Evolutionary conservation across 2,797 vertebrate genomes (phyloP), one percentile per base, ranked within the genome.

Genomic region (Borostomias antarcticus): DNA sequence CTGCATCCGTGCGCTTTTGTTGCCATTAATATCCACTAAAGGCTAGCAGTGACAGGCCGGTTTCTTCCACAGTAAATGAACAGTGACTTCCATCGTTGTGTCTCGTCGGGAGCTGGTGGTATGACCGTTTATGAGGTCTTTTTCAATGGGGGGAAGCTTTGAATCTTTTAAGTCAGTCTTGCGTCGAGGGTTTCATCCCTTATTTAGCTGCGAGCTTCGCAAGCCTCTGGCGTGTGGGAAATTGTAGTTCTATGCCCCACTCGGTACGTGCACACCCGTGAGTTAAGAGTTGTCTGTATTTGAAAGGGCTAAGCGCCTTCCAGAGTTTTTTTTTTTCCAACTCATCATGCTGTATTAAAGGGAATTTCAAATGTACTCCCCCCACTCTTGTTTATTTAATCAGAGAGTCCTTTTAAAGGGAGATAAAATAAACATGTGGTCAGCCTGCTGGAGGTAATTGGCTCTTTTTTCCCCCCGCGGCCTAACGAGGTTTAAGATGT

Each of bases 341-440:
- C 74, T 72, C 53, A 68, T 82, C 74, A 78, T 68, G 58, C 48
- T 15, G 51, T 47, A 57, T 73, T 71, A 76, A 73, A 76, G 71
- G 66, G 78, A 73, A 77, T 71, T 59, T 61, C 58, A 62, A 77
- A 71, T 77, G 69, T 35, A 47, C 72, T 58, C 53, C 19, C 61
- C 54, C 59, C 67, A 66, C 67, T 71, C 72, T 51, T 82, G 63
- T 79, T 70, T 79, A 76, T 73, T 74, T 75, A 75, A 77, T 77
- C 80, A 76, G 64, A 58, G 51, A 58, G 58, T 76, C 43, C 19
- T 76, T 64, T 72, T 81, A 69, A 73, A 69, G 62, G 57, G 57
- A 59, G 73, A 72, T 76, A 40, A 72, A 75, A 70, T 73, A 76
- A 81, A 79, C 78, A 72, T 74, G 72, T 2, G 60, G 57, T 64